phyloP scores from a whole-genome alignment of 1,140 invertebrate species.

The Akabosia matsudoensis region DNA sequence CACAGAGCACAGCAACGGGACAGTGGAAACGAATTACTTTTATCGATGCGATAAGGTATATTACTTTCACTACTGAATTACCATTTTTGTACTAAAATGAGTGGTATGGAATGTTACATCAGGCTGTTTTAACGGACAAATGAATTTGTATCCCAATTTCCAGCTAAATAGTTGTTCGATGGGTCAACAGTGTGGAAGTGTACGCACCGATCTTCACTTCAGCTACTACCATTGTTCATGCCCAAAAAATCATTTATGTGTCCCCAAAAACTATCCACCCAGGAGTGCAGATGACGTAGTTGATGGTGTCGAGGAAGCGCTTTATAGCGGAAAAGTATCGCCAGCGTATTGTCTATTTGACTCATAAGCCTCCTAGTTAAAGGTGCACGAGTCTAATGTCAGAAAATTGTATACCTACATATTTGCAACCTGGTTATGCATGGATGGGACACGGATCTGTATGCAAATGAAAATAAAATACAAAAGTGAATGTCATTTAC shows the following conservation, averaged over 20 bases:
- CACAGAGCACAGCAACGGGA: not conserved
- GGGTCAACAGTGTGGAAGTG: not conserved
- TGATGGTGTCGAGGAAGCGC: conserved; percentile 1
- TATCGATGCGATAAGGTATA: conserved; percentile 7
- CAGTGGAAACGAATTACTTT: not conserved
- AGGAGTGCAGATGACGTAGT: not conserved
- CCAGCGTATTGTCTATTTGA: conserved; percentile 3
- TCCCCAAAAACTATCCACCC: conserved; percentile 15
- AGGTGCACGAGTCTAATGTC: too few species aligned
- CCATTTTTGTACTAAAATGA: too few species aligned
- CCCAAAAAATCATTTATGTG: conserved; percentile 4
- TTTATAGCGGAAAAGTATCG: not conserved
- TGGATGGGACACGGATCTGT: too few species aligned
- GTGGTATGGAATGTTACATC: too few species aligned
- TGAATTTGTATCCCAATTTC: not conserved
- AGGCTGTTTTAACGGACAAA: not conserved
- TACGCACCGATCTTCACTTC: conserved; percentile 11
- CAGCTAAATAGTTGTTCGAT: not conserved
- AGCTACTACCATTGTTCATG: conserved; percentile 23
- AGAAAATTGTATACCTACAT: too few species aligned
- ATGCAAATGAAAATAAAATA: not conserved
- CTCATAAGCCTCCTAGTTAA: too few species aligned
- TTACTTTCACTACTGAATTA: too few species aligned
- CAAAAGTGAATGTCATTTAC: not conserved
- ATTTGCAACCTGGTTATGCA: too few species aligned